Conservation (phyloP, 2,888 invertebrate species). For the Rhagonycha lutea region DNA sequence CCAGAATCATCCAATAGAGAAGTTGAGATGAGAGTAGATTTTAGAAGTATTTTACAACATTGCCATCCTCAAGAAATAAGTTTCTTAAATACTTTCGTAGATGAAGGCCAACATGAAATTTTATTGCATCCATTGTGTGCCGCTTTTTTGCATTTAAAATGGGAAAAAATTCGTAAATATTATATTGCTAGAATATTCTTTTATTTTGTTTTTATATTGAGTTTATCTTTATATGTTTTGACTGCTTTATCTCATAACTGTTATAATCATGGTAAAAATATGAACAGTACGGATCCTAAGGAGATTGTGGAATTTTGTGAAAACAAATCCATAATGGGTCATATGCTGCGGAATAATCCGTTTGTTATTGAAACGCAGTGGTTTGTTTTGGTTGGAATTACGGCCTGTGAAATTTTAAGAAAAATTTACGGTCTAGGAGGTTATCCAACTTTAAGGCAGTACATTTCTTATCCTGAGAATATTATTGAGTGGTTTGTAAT, state of each 20-base stretch:
- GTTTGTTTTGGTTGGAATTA: conserved; percentile 80
- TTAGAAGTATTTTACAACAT: conserved; percentile 80
- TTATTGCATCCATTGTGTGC: conserved; percentile 85
- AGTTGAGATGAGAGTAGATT: conserved; percentile 81
- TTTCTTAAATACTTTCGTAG: conserved; percentile 84
- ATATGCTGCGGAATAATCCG: conserved; percentile 75
- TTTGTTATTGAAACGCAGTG: conserved; percentile 81
- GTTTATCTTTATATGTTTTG: conserved; percentile 80
- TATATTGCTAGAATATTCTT: conserved; percentile 79
- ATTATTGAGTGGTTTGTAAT: conserved; percentile 88
- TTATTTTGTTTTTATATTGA: conserved; percentile 78
- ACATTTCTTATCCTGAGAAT: conserved; percentile 82
- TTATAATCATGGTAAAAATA: conserved; percentile 79
- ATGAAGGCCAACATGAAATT: conserved; percentile 87
- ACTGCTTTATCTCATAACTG: conserved; percentile 84
- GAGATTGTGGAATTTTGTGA: conserved; percentile 77
- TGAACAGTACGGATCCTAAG: conserved; percentile 61
- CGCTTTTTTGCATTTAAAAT: conserved; percentile 84
- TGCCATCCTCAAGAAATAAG: conserved; percentile 84
- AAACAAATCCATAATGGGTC: conserved; percentile 77
- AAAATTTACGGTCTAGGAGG: conserved; percentile 83
- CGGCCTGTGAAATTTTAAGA: conserved; percentile 77
- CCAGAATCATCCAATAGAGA: conserved; percentile 78
- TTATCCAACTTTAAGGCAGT: conserved; percentile 79
- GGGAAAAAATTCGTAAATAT: conserved; percentile 89